Evolutionary conservation across 2,888 invertebrate species (phyloP).

Genomic region (Caenorhabditis parvicauda): DNA sequence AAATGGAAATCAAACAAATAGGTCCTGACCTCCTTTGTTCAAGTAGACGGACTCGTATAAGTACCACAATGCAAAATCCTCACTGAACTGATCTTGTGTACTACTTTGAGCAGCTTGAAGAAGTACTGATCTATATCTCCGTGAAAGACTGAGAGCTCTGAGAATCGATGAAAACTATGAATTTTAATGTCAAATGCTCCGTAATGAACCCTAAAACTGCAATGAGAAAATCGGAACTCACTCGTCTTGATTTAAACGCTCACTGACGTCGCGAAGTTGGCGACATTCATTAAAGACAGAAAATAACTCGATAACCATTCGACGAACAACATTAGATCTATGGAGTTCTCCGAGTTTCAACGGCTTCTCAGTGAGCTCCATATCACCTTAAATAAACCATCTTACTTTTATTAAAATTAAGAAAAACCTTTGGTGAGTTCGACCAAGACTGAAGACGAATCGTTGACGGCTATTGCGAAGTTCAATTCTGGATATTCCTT

Average conservation of each 20-base stretch:
- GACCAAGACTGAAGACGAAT: slow-evolving; percentile 20
- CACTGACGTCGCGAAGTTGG: slow-evolving; percentile 6
- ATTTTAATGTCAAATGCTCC: background rate
- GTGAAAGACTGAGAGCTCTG: slow-evolving; percentile 19
- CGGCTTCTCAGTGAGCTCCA: slow-evolving; percentile 16
- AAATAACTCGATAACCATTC: slow-evolving; percentile 35
- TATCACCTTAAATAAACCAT: slow-evolving; percentile 4
- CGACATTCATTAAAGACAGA: slow-evolving; percentile 27
- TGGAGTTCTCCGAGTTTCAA: slow-evolving; percentile 12
- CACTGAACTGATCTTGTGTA: slow-evolving; percentile 13
- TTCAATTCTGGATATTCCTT: too few species aligned
- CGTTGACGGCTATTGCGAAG: slow-evolving; percentile 18
- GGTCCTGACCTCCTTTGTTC: slow-evolving; percentile 10
- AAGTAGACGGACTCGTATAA: slow-evolving; percentile 36
- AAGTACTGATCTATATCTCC: slow-evolving; percentile 31
- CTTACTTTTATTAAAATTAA: background rate
- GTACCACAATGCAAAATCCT: slow-evolving; percentile 33
- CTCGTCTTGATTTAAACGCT: background rate
- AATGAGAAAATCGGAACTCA: background rate
- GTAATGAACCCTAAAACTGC: background rate
- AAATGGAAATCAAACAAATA: too few species aligned
- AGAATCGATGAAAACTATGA: too few species aligned
- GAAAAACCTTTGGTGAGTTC: slow-evolving; percentile 8
- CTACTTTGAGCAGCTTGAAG: slow-evolving; percentile 20
- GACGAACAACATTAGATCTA: slow-evolving; percentile 13